Percentiles rank a stretch among this genome's conserved stretches.
Conservation (phyloP, 2,113 vertebrate species). For the Struthio camelus region DNA sequence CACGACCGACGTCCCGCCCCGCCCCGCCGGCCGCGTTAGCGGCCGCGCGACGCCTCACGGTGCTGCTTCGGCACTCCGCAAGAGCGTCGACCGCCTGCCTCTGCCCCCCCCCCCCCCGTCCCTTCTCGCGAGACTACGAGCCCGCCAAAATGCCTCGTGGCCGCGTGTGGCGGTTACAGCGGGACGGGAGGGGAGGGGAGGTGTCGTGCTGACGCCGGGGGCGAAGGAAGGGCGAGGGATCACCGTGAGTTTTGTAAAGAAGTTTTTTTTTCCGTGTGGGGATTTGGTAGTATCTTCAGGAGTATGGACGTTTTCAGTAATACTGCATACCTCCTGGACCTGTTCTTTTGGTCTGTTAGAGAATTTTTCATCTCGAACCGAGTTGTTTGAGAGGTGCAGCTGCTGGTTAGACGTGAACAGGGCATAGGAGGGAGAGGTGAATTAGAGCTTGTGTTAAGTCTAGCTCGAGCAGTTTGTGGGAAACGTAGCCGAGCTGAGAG, state of each 20-base stretch:
- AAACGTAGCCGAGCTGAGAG: too few species aligned
- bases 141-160: rapidly evolving
- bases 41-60: too few species aligned
- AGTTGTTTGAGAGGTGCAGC: rapidly evolving
- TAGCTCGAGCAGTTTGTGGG: rapidly evolving
- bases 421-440: neutral
- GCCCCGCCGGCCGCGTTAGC: neutral
- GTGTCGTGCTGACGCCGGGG: too few species aligned
- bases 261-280: rapidly evolving
- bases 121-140: neutral
- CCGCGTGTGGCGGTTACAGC: too few species aligned
- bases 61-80: too few species aligned
- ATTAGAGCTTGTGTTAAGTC: neutral
- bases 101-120: neutral
- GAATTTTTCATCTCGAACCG: neutral
- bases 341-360: neutral
- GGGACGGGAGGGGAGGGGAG: too few species aligned
- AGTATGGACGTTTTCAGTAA: neutral
- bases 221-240: rapidly evolving
- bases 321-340: neutral
- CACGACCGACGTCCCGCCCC: too few species aligned
- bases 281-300: neutral
- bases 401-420: neutral
- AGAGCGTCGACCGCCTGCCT: rapidly evolving
- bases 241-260: neutral